A percentile compares a stretch with the other conserved stretches of the same genome.
phyloP scores from a whole-genome alignment of 2,113 vertebrate genomes.

The Antechinus stuartii region DNA sequence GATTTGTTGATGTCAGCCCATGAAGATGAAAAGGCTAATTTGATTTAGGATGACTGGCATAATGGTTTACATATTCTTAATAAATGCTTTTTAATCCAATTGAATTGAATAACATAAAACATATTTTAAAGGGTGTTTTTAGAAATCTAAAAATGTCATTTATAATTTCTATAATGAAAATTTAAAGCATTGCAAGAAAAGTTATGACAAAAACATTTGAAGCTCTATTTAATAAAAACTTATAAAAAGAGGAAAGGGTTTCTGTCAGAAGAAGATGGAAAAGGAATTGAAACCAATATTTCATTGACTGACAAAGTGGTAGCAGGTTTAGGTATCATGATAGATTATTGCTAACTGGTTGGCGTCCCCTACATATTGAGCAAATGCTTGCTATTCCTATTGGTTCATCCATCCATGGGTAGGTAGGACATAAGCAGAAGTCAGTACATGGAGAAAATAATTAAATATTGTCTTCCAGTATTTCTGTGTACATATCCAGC shows the following conservation, averaged over 20 bases:
- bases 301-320: neutral
- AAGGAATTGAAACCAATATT: neutral
- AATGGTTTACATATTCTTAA: neutral
- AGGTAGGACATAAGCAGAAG: neutral
- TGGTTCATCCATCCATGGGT: neutral
- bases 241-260: neutral
- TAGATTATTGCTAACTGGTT: neutral
- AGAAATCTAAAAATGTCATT: neutral
- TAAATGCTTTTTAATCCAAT: neutral
- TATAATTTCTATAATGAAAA: neutral
- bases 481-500: too few species aligned
- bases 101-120: slow-evolving; percentile 17
- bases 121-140: slow-evolving; percentile 40
- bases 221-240: neutral
- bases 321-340: neutral
- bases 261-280: neutral
- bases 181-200: neutral
- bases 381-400: neutral
- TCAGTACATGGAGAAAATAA: neutral
- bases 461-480: neutral
- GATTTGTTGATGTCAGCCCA: neutral
- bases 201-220: neutral
- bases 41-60: neutral
- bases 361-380: neutral
- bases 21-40: neutral